Conservation (phyloP, 2,797 vertebrate genomes). For the Mionectes olivaceus region DNA sequence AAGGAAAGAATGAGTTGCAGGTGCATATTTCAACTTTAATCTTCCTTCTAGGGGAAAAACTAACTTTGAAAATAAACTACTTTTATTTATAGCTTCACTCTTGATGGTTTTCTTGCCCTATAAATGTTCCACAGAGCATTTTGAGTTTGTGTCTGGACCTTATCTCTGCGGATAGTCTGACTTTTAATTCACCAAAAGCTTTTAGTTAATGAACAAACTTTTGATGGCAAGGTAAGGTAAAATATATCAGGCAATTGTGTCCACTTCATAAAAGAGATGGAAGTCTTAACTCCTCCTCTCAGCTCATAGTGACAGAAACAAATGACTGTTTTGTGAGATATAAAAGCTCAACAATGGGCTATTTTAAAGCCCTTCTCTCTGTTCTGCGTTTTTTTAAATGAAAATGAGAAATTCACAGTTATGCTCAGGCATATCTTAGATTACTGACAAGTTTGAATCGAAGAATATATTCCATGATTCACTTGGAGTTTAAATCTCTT, state of each 20-base stretch:
- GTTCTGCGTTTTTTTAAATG: neutral
- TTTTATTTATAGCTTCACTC: neutral
- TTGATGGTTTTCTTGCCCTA: neutral
- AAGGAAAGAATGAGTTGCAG: conserved; percentile 18
- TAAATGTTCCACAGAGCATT: neutral
- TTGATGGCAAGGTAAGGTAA: neutral
- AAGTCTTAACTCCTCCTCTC: neutral
- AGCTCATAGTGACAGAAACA: neutral
- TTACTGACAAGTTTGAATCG: neutral
- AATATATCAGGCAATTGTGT: neutral
- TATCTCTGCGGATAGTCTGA: neutral
- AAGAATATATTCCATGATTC: neutral
- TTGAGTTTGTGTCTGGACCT: neutral
- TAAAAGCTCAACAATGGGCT: neutral
- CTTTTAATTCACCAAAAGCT: neutral
- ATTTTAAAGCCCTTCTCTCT: neutral
- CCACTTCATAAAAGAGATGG: neutral
- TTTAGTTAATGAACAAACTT: neutral
- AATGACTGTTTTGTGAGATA: neutral
- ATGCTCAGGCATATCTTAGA: neutral
- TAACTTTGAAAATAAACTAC: neutral
- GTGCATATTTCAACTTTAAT: neutral
- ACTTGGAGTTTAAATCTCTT: neutral
- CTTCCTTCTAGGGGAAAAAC: neutral
- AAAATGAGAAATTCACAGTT: neutral